Evolutionary conservation across 2,113 vertebrate species (phyloP), one percentile per base, ranked within the genome.

Genomic region (Agapornis roseicollis): DNA sequence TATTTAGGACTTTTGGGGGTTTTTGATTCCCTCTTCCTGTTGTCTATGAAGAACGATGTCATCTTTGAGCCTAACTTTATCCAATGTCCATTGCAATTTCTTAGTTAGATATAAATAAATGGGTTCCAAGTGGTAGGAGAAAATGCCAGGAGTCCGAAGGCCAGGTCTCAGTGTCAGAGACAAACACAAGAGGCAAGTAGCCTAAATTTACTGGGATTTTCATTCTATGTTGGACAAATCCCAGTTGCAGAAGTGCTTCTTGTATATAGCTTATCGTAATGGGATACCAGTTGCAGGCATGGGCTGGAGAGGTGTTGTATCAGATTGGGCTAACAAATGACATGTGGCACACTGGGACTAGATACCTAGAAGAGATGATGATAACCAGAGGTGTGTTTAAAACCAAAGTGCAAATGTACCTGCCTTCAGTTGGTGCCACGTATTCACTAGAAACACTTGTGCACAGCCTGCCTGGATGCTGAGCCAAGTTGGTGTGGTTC

Each of bases 261-360:
- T 60, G n/a, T 41, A 8, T 24, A 46, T 35, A 44, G 37, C 7
- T 52, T 70, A 33, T 28, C 12, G 64, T 41, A 39, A 17, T 9
- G 29, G 42, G 28, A 17, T 46, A 28, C 24, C 8, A 35, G 71
- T 61, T 53, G 31, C 20, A 25, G 47, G 20, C 28, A 29, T n/a
- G 0, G 0, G 9, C 68, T 74, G 42, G 61, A 56, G 42, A 33
- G 24, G 14, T 35, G 6, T n/a, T 1, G 19, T 31, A 7, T 69
- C 42, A 41, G 14, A 3, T 37, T 15, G 18, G 33, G 39, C 37
- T 28, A 61, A 28, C 20, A 69, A 64, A 44, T 27, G 53, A 13
- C 3, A 12, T 7, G 17, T 49, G 41, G n/a, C 39, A 19, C 22
- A 2, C n/a, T 25, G 35, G 41, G 28, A 13, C 22, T 69, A 53